phyloP scores from a whole-genome alignment of 2,888 invertebrate species.

The Yponomeuta malinellus region DNA sequence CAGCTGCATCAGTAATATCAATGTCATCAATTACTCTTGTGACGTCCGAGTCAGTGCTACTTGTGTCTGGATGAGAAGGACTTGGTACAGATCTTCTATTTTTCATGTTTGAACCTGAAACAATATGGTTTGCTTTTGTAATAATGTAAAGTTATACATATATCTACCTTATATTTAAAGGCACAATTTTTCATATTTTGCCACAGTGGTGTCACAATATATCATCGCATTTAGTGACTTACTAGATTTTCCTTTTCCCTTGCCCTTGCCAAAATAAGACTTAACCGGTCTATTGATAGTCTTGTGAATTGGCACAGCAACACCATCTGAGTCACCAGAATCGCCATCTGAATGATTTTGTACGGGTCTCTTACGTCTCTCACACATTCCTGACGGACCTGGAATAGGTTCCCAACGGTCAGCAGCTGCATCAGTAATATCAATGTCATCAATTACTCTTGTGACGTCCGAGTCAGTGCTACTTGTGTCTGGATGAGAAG shows the following conservation, averaged over 20 bases:
- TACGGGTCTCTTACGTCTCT: conserved; percentile 9
- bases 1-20: not conserved
- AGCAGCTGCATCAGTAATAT: too few relatives aligned
- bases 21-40: not conserved
- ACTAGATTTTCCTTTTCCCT: conserved; percentile 9
- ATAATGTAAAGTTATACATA: too few relatives aligned
- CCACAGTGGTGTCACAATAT: conserved; percentile 11
- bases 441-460: too few relatives aligned
- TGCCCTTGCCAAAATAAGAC: conserved; percentile 11
- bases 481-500: too few relatives aligned
- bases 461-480: too few relatives aligned
- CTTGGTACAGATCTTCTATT: conserved; percentile 1
- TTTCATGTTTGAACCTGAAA: too few relatives aligned
- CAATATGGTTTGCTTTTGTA: too few relatives aligned
- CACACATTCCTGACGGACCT: conserved; percentile 8
- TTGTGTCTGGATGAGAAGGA: not conserved
- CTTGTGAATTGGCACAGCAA: conserved; percentile 12
- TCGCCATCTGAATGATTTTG: conserved; percentile 3
- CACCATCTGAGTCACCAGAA: conserved; percentile 8
- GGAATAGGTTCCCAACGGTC: not conserved
- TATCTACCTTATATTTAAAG: not conserved
- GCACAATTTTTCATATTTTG: conserved; percentile 6
- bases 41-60: not conserved
- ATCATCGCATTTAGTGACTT: conserved; percentile 1
- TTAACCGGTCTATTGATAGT: conserved; percentile 10